Evolutionary conservation across 2,888 invertebrate species (phyloP).

Genomic region (Sisyra nigra): DNA sequence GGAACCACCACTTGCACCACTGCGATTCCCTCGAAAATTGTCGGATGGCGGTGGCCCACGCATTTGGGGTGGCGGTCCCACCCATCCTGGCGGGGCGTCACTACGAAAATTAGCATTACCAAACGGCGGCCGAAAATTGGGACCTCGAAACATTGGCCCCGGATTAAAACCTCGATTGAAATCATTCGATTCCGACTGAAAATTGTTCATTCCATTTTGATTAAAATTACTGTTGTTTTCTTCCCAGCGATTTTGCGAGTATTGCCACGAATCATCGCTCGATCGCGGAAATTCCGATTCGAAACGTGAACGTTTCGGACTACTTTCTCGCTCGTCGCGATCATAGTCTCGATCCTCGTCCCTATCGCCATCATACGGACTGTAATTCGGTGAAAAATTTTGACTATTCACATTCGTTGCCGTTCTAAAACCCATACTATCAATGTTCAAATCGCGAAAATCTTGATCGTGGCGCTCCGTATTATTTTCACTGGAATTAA

Average conservation of each 20-base stretch:
- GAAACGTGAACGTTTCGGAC: neutral
- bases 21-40: neutral
- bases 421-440: neutral
- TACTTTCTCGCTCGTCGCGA: neutral
- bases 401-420: neutral
- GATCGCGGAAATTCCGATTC: neutral
- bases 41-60: neutral
- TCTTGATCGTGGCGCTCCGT: neutral
- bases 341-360: neutral
- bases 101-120: conserved; percentile 1
- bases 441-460: neutral
- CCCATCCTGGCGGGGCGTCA: conserved; percentile 1
- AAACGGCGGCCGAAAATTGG: neutral
- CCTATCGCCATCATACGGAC: neutral
- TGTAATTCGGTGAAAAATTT: neutral
- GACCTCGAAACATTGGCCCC: neutral
- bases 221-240: neutral
- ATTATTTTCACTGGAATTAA: neutral
- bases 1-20: neutral
- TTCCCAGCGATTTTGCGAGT: neutral
- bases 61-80: neutral
- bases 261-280: neutral
- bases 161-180: neutral
- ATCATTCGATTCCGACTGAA: neutral
- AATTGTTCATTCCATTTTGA: neutral